Conservation (phyloP, 2,113 vertebrate genomes). For the Tetrao urogallus region DNA sequence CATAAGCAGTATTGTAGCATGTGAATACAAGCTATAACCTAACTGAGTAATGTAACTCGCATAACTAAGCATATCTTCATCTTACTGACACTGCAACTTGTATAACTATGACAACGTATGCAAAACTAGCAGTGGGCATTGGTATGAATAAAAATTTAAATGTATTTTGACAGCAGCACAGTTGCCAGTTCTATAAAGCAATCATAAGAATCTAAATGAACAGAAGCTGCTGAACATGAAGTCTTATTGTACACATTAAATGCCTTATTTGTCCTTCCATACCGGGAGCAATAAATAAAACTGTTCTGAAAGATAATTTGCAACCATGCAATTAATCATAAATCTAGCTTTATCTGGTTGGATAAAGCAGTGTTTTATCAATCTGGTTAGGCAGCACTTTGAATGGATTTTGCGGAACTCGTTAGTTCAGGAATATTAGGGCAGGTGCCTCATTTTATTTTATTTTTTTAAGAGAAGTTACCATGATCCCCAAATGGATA, state of each 20-base stretch:
- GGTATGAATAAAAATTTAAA: neutral
- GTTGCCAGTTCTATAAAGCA: neutral
- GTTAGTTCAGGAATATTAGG: slow-evolving; percentile 27
- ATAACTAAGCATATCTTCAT: neutral
- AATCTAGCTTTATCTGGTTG: slow-evolving; percentile 33
- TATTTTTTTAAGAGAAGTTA: neutral
- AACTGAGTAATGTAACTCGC: neutral
- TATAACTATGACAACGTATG: neutral
- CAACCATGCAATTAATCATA: slow-evolving; percentile 7
- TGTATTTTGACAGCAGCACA: neutral
- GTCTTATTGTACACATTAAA: neutral
- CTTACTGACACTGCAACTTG: neutral
- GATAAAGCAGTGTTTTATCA: slow-evolving; percentile 7
- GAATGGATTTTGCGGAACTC: slow-evolving; percentile 22
- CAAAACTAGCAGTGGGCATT: neutral
- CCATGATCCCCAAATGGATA: slow-evolving; percentile 8
- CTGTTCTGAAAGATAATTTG: slow-evolving; percentile 1
- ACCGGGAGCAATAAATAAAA: neutral
- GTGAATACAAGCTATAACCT: neutral
- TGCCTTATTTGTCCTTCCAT: neutral
- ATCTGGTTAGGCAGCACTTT: neutral
- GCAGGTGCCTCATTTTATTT: neutral
- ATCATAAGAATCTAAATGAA: neutral
- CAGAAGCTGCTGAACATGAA: neutral
- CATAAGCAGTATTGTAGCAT: neutral